phyloP scores from a whole-genome alignment of 2,888 invertebrate species.

The Scaptomyza caliginosa region DNA sequence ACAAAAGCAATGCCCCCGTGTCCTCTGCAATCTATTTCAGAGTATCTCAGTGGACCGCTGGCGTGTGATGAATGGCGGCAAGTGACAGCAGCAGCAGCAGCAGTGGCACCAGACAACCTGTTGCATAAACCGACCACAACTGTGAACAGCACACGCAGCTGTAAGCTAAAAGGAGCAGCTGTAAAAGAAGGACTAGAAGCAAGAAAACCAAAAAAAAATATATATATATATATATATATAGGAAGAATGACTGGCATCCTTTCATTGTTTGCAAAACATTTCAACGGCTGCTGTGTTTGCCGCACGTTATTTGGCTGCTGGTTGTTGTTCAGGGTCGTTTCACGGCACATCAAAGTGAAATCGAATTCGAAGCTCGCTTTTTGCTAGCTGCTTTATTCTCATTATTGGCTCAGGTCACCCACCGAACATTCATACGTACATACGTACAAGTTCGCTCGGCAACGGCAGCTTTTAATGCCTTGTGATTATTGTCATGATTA shows the following conservation, averaged over 20 bases:
- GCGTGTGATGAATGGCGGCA: neutral
- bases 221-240: too few relatives aligned
- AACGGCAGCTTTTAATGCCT: slow-evolving; percentile 18
- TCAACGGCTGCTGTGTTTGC: slow-evolving; percentile 15
- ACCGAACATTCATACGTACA: too few relatives aligned
- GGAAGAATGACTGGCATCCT: slow-evolving; percentile 33
- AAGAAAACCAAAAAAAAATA: neutral
- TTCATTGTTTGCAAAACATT: slow-evolving; percentile 47
- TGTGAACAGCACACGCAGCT: neutral
- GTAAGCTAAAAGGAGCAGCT: neutral
- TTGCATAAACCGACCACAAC: slow-evolving; percentile 30
- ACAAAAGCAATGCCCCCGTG: too few relatives aligned
- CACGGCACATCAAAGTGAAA: slow-evolving; percentile 21
- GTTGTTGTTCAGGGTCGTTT: slow-evolving; percentile 8
- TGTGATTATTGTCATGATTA: slow-evolving; percentile 41
- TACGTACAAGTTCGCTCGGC: slow-evolving; percentile 32
- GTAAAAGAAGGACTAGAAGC: neutral
- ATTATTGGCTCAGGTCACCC: slow-evolving; percentile 23
- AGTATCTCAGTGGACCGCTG: slow-evolving; percentile 13
- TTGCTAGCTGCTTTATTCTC: slow-evolving; percentile 43
- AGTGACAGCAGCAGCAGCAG: slow-evolving; percentile 3
- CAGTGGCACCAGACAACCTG: slow-evolving; percentile 30
- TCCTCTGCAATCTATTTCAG: neutral
- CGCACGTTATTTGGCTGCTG: neutral
- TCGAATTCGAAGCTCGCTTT: neutral